Base-by-base conservation (phyloP, 2,113 vertebrate species). In the Synchiropus splendidus region DNA sequence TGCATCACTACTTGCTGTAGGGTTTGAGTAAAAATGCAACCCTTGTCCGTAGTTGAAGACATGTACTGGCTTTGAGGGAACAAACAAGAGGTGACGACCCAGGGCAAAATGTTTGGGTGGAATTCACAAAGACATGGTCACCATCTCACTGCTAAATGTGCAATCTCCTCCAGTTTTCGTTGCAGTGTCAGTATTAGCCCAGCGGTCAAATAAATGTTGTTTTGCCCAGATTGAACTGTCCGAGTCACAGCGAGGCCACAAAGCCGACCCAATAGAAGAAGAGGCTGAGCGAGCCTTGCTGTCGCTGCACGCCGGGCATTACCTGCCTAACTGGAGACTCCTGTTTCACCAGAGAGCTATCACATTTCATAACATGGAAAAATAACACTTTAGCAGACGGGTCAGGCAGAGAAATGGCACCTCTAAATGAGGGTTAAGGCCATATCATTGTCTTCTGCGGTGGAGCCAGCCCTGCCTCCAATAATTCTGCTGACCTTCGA, bases 391-490 rank as follows among this genome's bases (percentile, higher is more conserved):
- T 83, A 53, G 81, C 79, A 75, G 18, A 18, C 14, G 72, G 72
- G 83, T 85, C 55, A 68, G 78, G 89, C 88, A 89, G 89, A 87
- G 84, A 88, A 88, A 77, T 81, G 82, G 84, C 86, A 88, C 70
- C 73, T 61, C 42, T 9, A 65, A 86, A 89, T 82, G 86, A 87
- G 79, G 77, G 86, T 86, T 87, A 78, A 87, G 87, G 88, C 85
- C 83, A 80, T 80, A 72, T 87, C 84, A 89, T 83, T 79, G 75
- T 82, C 87, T 87, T 86, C 82, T 78, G 69, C 53, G 77, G 58
- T 53, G 74, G 69, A 80, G 84, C 79, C 84, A 82, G 82, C 76
- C 84, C 85, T 86, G 86, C 67, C 71, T 90, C 85, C 87, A 88
- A 86, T 90, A 84, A 85, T 83, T 79, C 60, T 45, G 61, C 45